A percentile compares a stretch with the other conserved stretches of the same genome.
phyloP scores from a whole-genome alignment of 2,113 vertebrate genomes.

The Arvicanthis niloticus region DNA sequence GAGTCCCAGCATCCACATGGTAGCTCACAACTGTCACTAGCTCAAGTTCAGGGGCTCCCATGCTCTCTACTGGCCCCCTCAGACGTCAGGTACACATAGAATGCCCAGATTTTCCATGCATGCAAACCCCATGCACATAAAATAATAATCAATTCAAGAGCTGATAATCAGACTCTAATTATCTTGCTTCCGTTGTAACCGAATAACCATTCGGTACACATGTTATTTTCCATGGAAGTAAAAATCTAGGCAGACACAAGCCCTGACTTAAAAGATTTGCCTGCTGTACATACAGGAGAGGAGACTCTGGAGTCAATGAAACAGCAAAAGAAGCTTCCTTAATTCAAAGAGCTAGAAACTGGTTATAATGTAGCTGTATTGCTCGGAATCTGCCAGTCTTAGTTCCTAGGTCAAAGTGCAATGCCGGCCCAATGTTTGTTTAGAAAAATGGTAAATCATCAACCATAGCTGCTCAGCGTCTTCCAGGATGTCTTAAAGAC shows the following conservation, averaged over 20 bases:
- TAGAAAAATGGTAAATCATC: constrained; percentile 64
- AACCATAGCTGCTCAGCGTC: background rate
- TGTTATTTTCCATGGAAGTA: constrained; percentile 47
- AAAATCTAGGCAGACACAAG: constrained; percentile 50
- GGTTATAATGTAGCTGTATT: background rate
- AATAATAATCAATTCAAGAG: background rate
- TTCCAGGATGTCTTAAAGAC: background rate
- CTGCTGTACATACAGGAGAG: constrained; percentile 26
- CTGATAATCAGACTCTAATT: constrained; percentile 31
- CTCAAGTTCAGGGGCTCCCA: no score
- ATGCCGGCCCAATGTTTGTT: constrained; percentile 11
- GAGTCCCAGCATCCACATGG: background rate
- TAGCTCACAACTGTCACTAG: background rate
- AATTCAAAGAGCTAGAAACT: constrained; percentile 2
- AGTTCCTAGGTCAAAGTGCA: constrained; percentile 51
- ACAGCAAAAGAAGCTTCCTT: constrained; percentile 32
- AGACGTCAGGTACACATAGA: background rate
- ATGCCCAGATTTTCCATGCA: background rate
- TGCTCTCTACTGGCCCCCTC: background rate
- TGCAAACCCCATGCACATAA: background rate
- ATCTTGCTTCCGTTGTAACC: background rate
- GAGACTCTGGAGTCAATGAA: background rate
- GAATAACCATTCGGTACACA: constrained; percentile 37
- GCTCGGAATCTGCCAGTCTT: constrained; percentile 16
- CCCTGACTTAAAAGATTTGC: background rate